Evolutionary conservation across 2,113 vertebrate species (phyloP).

Genomic region (Heterocephalus glaber): DNA sequence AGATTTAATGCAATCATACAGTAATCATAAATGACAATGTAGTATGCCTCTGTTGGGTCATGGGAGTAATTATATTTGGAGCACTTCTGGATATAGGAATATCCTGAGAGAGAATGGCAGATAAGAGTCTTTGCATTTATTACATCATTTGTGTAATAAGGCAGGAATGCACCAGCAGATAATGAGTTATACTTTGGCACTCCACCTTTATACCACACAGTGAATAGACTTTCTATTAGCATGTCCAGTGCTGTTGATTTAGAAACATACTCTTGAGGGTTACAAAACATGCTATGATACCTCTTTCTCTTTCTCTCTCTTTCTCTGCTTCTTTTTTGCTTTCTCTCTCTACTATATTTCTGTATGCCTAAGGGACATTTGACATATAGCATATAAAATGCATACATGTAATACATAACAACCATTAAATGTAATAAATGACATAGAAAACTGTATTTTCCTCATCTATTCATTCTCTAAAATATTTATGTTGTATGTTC

Average conservation of each 20-base stretch:
- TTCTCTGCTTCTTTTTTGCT: not conserved
- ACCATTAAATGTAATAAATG: constrained; percentile 10
- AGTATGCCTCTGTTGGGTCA: not conserved
- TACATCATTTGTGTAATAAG: not conserved
- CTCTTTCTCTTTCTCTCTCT: no score
- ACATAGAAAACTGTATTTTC: not conserved
- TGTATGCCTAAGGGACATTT: not conserved
- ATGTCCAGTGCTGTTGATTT: not conserved
- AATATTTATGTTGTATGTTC: not conserved
- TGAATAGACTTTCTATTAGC: not conserved
- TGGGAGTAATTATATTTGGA: not conserved
- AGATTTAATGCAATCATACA: not conserved
- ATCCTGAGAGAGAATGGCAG: not conserved
- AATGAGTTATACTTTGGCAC: not conserved
- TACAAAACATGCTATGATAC: not conserved
- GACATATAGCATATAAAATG: not conserved
- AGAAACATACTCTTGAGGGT: not conserved
- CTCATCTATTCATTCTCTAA: not conserved
- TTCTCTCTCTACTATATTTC: not conserved
- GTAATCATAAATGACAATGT: not conserved
- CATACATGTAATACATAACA: not conserved
- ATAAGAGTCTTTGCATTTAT: not conserved
- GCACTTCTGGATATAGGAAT: not conserved
- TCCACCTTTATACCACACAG: not conserved
- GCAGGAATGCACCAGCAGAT: not conserved